phyloP scores from a whole-genome alignment of 2,113 vertebrate genomes.

The Rafetus swinhoei region DNA sequence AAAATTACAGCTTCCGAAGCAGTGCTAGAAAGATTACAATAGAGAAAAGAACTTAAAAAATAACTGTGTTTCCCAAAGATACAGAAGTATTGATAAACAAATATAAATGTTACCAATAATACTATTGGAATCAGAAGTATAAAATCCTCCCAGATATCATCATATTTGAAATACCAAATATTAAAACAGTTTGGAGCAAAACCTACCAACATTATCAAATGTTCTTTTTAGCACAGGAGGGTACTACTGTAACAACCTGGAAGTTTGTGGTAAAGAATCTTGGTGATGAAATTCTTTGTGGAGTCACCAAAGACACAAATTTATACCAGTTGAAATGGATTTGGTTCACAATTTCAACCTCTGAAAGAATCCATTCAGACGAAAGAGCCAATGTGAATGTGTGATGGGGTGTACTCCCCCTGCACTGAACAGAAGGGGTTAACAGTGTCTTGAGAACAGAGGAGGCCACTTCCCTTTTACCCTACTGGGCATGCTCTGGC shows the following conservation, averaged over 20 bases:
- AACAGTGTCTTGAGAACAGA: too few species aligned
- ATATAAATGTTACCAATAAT: not conserved
- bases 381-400: not conserved
- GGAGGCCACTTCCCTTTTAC: too few species aligned
- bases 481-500: too few species aligned
- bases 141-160: not conserved
- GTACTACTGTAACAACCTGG: not conserved
- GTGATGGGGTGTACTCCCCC: too few species aligned
- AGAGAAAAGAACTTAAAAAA: not conserved
- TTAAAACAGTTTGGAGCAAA: conserved; percentile 23
- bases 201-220: not conserved
- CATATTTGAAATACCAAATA: not conserved
- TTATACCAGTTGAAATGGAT: not conserved
- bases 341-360: not conserved
- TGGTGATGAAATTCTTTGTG: not conserved
- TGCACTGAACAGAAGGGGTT: too few species aligned
- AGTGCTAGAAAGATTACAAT: not conserved
- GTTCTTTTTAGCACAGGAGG: not conserved
- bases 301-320: not conserved
- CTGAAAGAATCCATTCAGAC: not conserved
- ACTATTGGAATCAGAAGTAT: conserved; percentile 6
- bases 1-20: not conserved
- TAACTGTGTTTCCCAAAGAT: conserved; percentile 2
- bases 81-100: not conserved
- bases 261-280: conserved; percentile 7